phyloP scores from a whole-genome alignment of 2,797 vertebrate species.

The Podarcis siculus region DNA sequence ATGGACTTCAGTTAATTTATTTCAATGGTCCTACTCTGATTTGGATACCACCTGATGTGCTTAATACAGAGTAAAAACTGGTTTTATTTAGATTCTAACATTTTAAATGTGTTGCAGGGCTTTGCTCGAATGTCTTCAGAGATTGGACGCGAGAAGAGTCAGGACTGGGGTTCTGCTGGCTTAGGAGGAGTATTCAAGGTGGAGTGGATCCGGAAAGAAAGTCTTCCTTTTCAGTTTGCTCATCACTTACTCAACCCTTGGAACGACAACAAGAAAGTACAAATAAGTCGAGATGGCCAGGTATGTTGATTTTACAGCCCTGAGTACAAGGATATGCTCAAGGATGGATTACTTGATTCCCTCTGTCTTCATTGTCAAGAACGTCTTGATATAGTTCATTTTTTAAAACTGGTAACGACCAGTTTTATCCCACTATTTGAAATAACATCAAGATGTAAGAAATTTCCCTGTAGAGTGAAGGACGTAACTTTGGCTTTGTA shows the following conservation, averaged over 20 bases:
- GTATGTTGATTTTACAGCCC: slow-evolving; percentile 67
- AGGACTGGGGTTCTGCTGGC: slow-evolving; percentile 88
- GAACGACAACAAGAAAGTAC: slow-evolving; percentile 93
- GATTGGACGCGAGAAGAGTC: slow-evolving; percentile 84
- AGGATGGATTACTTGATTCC: not conserved
- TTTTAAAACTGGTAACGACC: not conserved
- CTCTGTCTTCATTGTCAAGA: not conserved
- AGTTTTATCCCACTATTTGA: not conserved
- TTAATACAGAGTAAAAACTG: not conserved
- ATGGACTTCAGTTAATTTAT: no score
- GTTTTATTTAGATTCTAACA: not conserved
- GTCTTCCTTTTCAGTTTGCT: slow-evolving; percentile 86
- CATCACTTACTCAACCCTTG: slow-evolving; percentile 91
- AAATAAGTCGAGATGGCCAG: slow-evolving; percentile 95
- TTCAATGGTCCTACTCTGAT: no score
- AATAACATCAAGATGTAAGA: not conserved
- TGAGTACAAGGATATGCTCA: not conserved
- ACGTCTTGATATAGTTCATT: not conserved
- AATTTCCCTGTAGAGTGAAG: not conserved
- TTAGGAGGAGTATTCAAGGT: slow-evolving; percentile 90
- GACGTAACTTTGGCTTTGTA: not conserved
- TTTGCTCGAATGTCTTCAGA: slow-evolving; percentile 90
- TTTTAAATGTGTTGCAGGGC: slow-evolving; percentile 79
- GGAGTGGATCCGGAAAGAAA: slow-evolving; percentile 90
- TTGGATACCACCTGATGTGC: no score